Evolutionary conservation across 2,888 invertebrate genomes (phyloP), one percentile per base, ranked within the genome.

Genomic region (Cerastis leucographa): DNA sequence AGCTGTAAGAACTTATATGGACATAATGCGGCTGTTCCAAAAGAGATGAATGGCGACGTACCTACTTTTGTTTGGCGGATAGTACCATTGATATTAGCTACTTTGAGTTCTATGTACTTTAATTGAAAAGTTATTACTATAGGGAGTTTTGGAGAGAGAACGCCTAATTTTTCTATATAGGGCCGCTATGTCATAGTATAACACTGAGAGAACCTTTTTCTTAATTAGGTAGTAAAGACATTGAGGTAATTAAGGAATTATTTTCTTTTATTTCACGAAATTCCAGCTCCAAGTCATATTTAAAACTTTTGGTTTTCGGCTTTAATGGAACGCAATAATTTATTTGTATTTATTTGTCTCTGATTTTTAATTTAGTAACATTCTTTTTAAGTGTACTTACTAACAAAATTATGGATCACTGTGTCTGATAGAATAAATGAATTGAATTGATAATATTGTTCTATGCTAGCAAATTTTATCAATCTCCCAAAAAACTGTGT

Each of bases 1-100:
- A 17, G 29, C 3, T 29, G n/a, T 46, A 54, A 14, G 56, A 0
- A n/a, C 59, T 9, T 74, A 42, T 56, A 65, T 42, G 71, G 82
- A 29, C 22, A n/a, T 46, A 51, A 64, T 2, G 1, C 2, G 8
- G 6, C n/a, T 44, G 8, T 71, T 19, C n/a, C 7, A 3, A 73
- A 61, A 35, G 14, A 76, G 25, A 71, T 44, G 9, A 54, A 40
- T 46, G 14, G n/a, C 14, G n/a, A 14, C 35, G 9, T 22, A 22
- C n/a, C n/a, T n/a, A n/a, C 22, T 6, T 25, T 11, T 17, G 22
- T 35, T 65, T 74, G 11, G 35, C 9, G 1, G 8, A 35, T 56
- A 56, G 29, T 42, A 40, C 6, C 1, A 14, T 61, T 19, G 59
- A 29, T 35, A 12, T 61, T 9, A 49, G 2, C 14, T 72, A 56